Evolutionary conservation across 2,888 invertebrate species (phyloP).

Genomic region (Synergus laeviventris): DNA sequence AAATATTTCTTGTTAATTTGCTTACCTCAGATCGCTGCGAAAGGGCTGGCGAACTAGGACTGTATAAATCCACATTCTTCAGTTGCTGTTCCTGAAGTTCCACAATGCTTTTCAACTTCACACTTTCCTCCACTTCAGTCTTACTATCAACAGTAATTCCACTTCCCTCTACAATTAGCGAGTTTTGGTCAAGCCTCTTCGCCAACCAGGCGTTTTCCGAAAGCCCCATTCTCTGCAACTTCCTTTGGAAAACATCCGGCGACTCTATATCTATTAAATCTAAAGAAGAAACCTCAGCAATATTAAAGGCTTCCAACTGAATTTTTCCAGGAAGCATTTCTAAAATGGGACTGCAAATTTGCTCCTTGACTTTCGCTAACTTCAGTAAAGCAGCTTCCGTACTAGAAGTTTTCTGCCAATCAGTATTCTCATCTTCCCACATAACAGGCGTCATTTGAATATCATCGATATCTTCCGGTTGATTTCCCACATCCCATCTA

Average conservation of each 20-base stretch:
- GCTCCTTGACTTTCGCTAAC: slow-evolving; percentile 27
- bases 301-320: slow-evolving; percentile 39
- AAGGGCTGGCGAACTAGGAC: slow-evolving; percentile 69
- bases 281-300: background rate
- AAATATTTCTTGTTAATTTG: background rate
- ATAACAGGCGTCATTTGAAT: slow-evolving; percentile 61
- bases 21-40: slow-evolving; percentile 67
- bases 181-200: slow-evolving; percentile 4
- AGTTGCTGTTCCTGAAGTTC: slow-evolving; percentile 49
- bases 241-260: slow-evolving; percentile 55
- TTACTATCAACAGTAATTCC: background rate
- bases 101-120: slow-evolving; percentile 47
- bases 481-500: slow-evolving; percentile 69
- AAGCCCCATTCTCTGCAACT: slow-evolving; percentile 51
- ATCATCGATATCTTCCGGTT: slow-evolving; percentile 61
- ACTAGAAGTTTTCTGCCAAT: slow-evolving; percentile 49
- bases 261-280: slow-evolving; percentile 33
- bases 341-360: slow-evolving; percentile 12
- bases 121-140: background rate
- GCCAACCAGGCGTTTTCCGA: slow-evolving; percentile 51
- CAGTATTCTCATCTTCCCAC: slow-evolving; percentile 63
- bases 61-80: slow-evolving; percentile 61
- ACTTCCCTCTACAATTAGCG: background rate
- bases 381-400: slow-evolving; percentile 8
- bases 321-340: slow-evolving; percentile 3